Evolutionary conservation across 1,140 invertebrate species (phyloP).

Genomic region (Tachypleus tridentatus): DNA sequence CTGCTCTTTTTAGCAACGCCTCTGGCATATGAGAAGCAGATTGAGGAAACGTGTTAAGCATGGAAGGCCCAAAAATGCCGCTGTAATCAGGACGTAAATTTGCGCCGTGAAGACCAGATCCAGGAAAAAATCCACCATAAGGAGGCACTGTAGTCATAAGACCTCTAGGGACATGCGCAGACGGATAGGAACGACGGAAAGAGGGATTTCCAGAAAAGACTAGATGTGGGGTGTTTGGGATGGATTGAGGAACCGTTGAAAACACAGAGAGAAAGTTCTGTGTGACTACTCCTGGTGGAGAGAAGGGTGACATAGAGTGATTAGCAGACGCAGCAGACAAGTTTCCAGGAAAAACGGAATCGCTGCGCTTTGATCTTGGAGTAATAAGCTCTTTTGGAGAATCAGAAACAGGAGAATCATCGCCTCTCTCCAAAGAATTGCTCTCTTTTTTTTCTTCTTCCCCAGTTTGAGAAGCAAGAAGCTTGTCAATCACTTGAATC

Average conservation of each 20-base stretch:
- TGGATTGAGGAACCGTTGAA: neutral
- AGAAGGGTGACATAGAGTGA: constrained; percentile 8
- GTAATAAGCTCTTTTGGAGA: constrained; percentile 1
- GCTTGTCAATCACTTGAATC: constrained; percentile 67
- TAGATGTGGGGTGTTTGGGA: constrained; percentile 2
- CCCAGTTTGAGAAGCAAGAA: constrained; percentile 13
- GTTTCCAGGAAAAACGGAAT: neutral
- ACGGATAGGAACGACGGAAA: constrained; percentile 12
- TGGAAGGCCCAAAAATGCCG: too few species aligned
- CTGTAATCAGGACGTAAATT: too few species aligned
- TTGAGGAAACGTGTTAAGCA: too few species aligned
- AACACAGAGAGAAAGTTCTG: constrained; percentile 1
- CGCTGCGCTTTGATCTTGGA: constrained; percentile 3
- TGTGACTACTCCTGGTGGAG: neutral
- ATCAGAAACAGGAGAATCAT: constrained; percentile 1
- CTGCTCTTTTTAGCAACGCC: too few species aligned
- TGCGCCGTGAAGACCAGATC: neutral
- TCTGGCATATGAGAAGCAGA: too few species aligned
- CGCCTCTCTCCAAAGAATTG: constrained; percentile 6
- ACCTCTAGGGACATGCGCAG: constrained; percentile 3
- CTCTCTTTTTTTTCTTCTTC: constrained; percentile 3
- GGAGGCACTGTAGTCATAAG: constrained; percentile 11
- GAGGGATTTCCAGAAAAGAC: constrained; percentile 7
- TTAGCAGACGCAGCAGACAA: constrained; percentile 1
- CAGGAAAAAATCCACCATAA: constrained; percentile 17